These are phyloP conservation scores for Leptocoma aspasia DNA, from an alignment of 2,113 vertebrate species.

Conservation along the genomic window DNA sequence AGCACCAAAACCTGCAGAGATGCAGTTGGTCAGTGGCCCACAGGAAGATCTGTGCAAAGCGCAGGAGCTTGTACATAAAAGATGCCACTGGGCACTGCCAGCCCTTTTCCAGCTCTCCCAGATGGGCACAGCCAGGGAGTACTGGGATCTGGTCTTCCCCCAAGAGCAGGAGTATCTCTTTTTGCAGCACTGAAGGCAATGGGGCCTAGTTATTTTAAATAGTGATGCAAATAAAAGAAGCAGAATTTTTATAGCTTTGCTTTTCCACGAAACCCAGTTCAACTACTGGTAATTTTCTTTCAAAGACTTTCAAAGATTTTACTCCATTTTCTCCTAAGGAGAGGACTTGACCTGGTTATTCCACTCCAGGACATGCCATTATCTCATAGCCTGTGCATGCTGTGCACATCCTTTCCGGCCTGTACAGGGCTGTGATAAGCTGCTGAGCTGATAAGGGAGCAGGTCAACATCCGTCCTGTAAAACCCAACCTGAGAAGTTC, in stretches of 20 bases:
- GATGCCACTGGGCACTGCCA: not conserved
- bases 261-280: not conserved
- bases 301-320: not conserved
- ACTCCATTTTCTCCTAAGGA: not conserved
- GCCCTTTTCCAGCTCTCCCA: not conserved
- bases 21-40: not conserved
- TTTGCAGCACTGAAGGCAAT: not conserved
- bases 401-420: not conserved
- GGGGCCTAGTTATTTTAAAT: not conserved
- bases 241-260: not conserved
- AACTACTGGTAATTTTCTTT: not conserved
- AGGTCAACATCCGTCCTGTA: not conserved
- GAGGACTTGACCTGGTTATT: not conserved
- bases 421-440: not conserved
- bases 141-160: not conserved
- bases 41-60: not conserved
- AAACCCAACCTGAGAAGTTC: not conserved
- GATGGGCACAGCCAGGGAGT: not conserved
- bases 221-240: not conserved
- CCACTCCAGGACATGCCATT: not conserved
- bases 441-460: conserved; percentile 5
- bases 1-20: not conserved
- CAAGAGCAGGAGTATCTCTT: not conserved
- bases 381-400: not conserved
- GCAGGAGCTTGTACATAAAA: not conserved